Evolutionary conservation across 37 sponge, comb jelly and placozoan species (phyloP), one percentile per base, ranked within the genome.

Genomic region (Tethya wilhelma): DNA sequence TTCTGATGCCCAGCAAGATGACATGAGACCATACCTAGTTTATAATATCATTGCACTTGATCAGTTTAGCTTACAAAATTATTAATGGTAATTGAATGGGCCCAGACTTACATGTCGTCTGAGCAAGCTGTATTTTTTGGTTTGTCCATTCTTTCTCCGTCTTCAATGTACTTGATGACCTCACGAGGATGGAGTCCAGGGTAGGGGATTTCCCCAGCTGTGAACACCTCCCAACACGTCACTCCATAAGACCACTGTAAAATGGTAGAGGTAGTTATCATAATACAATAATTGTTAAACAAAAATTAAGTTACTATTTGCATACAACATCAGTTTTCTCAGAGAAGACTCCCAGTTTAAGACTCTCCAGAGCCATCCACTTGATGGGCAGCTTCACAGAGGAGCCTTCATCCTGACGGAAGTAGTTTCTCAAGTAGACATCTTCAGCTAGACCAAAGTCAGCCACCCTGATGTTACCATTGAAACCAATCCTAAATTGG

Each of bases 231-330:
- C 86, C 86, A 85, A 39, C 78, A 77, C 20, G 86, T 85, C 33
- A 85, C 64, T 26, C 86, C 86, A 77, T 59, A 85, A 17, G 86
- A 85, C 86, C 86, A 85, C 86, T 85, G 71, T 1, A 37, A 34
- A 38, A 37, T 20, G 30, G 0, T 19, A 69, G 42, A 41, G 2
- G 42, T 23, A 4, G 4, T 32, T 30, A 30, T 65, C 38, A 65
- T 6, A 29, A 65, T 60, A n/a, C n/a, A 25, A 8, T n/a, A 65
- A 30, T 65, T 5, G 28, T 30, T 2, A 65, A 34, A 37, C 6
- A 11, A 65, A 34, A 65, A 14, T 28, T 49, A 17, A 19, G 55
- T 19, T 19, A 49, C 55, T 17, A 33, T 39, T 38, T 26, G 42
- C 11, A 53, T 49, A 72, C 73, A 39, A 75, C 62, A 59, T 75